Base-by-base conservation (phyloP, 1,140 invertebrate genomes). In the Musca vetustissima region DNA sequence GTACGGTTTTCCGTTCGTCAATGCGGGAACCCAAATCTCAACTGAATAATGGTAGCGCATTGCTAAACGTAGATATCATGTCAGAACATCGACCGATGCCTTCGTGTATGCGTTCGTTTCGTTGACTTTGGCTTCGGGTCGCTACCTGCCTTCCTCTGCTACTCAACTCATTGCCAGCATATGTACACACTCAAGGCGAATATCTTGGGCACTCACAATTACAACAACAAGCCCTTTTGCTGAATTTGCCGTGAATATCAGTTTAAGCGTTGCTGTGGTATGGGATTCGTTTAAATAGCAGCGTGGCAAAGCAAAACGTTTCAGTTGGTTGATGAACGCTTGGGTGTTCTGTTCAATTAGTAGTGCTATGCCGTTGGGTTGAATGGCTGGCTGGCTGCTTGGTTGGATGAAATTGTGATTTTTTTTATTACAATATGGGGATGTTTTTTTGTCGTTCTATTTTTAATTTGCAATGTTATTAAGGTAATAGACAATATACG, bases 11-110 rank as follows among this genome's bases (percentile, higher is more conserved):
- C 28, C 28, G 28, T 32, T 32, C 55, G 55, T 59, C 55, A 17
- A 17, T 59, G 55, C 15, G 24, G 55, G 55, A 59, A 59, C 55
- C 55, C 17, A 59, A 59, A 59, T 59, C 55, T 59, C 55, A 59
- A 59, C 55, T 59, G 55, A 59, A 59, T 32, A n/a, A 25, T 59
- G 32, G 25, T 59, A 32, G 28, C 28, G 28, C 9, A 59, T 15
- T 59, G 55, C 11, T 59, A 59, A 59, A 59, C 4, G 9, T 8
- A 32, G 25, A 59, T 59, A 59, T 32, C 25, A 32, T 32, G 55
- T 24, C 55, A 28, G 25, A 28, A 59, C 32, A 17, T 59, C 15
- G 19, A 15, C 11, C n/a, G 24, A n/a, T 28, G 6, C 25, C 53
- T 59, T 32, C 15, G 25, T 59, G 28, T 3, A n/a, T 59, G 55